Base-by-base conservation (phyloP, 2,113 vertebrate species). In the Hiodon alosoides region DNA sequence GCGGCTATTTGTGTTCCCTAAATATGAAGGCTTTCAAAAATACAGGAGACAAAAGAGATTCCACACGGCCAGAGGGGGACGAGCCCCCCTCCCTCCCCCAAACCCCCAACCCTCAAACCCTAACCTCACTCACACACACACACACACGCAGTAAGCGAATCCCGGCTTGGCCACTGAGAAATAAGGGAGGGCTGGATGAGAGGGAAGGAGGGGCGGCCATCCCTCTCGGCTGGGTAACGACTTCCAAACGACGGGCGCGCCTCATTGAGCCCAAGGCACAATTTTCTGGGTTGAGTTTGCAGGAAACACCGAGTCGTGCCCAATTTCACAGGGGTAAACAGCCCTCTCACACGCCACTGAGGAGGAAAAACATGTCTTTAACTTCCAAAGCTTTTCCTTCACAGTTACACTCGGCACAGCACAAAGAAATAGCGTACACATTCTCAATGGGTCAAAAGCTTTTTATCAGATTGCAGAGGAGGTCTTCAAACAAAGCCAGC, bases 241-340 rank as follows among this genome's bases (percentile, higher is more conserved):
- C 55, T 72, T 72, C 7, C 31, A 72, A 7, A 60, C 70, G 31
- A 50, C 16, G 14, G n/a, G 5, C 69, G 58, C 7, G 55, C 70
- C 58, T 72, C 55, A 72, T 72, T 72, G 50, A 14, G n/a, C 11
- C 31, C 46, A 11, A 3, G 2, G 14, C 3, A 60, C 57, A 10
- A 5, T 59, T 46, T 71, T 47, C 55, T 72, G 55, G 31, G 17
- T 50, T 50, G 3, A 5, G 17, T 72, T 50, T 55, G 70, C 11
- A 46, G 10, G 46, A 72, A 48, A 60, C 58, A n/a, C 58, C 54
- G 14, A 10, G 8, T 31, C 31, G 58, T 47, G 57, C 10, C 31
- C 53, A 70, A 31, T 60, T 72, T 47, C 5, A 57, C 46, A 72
- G 57, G 69, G 53, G 52, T 55, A 70, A 70, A 16, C 69, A 13